Percentiles rank a stretch among this genome's conserved stretches.
These are phyloP conservation scores for Lycaon pictus DNA, from an alignment of 2,113 vertebrate species.

Conservation along the genomic window DNA sequence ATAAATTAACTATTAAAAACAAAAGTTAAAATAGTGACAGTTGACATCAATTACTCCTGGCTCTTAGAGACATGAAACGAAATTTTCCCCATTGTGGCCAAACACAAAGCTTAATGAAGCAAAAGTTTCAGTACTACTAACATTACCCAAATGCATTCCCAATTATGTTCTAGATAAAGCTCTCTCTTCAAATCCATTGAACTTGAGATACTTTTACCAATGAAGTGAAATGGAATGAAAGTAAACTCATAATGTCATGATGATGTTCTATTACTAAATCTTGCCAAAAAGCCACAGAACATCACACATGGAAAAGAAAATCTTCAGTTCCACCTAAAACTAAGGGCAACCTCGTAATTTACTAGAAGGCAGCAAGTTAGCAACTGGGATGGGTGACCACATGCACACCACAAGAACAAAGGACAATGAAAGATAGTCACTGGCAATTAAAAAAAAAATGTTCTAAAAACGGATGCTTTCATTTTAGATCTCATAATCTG, in stretches of 20 bases:
- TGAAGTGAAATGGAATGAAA: constrained; percentile 54
- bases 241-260: background rate
- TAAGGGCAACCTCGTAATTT: background rate
- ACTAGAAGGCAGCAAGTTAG: background rate
- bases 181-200: constrained; percentile 57
- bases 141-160: constrained; percentile 10
- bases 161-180: constrained; percentile 61
- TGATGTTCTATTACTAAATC: constrained; percentile 66
- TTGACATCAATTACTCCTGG: constrained; percentile 70
- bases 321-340: background rate
- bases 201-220: constrained; percentile 61
- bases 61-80: constrained; percentile 39
- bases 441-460: constrained; percentile 43
- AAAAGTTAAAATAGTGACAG: constrained; percentile 69
- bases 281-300: constrained; percentile 74
- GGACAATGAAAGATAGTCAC: background rate
- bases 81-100: constrained; percentile 77
- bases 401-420: background rate
- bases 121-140: constrained; percentile 69
- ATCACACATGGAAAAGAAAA: constrained; percentile 30
- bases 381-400: constrained; percentile 73
- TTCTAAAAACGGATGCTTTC: constrained; percentile 80
- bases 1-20: constrained; percentile 63
- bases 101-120: constrained; percentile 28
- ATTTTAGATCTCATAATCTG: constrained; percentile 92